Evolutionary conservation across 2,888 invertebrate genomes (phyloP), one percentile per base, ranked within the genome.

Genomic region (Drosophila quinaria): DNA sequence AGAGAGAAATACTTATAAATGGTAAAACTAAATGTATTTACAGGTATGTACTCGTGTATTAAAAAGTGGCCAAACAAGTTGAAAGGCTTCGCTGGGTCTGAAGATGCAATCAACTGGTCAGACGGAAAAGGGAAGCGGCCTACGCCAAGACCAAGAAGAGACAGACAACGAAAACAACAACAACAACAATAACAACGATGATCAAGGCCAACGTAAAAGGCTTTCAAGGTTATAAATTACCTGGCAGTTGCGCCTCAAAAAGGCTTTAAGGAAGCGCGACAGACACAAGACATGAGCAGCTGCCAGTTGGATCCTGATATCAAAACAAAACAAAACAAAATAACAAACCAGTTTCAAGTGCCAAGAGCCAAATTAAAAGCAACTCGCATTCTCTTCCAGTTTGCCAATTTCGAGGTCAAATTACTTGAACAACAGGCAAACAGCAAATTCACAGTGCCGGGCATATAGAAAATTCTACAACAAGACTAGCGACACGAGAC

Each of bases 181-280:
- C 55, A 68, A 31, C 46, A 63, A 61, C 55, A 68, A 31, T 39
- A 42, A 56, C 61, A 72, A 54, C 46, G 42, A 19, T 59, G 50
- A 76, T 87, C 87, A 88, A 88, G 89, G 85, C 74, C 89, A 87
- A 73, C 55, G 51, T 22, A 58, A 64, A 75, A 78, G 76, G 84
- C 74, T 75, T 75, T 87, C 89, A 85, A 85, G 89, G 85, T 83
- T 83, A 74, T 70, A 67, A 87, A 75, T 73, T 73, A 74, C 47
- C 68, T 56, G 68, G 10, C 31, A 39, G 61, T 61, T 50, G 44
- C n/a, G 59, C 58, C 67, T 50, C 25, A 15, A 37, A 50, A 80
- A 65, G 59, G 62, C 58, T 59, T 69, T 47, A 49, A 86, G 67
- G 64, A 70, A 79, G 81, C 51, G 22, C 52, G 37, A 39, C 44